These are phyloP conservation scores for Hypanus sabinus DNA, from an alignment of 2,113 vertebrate genomes.

Conservation along the genomic window DNA sequence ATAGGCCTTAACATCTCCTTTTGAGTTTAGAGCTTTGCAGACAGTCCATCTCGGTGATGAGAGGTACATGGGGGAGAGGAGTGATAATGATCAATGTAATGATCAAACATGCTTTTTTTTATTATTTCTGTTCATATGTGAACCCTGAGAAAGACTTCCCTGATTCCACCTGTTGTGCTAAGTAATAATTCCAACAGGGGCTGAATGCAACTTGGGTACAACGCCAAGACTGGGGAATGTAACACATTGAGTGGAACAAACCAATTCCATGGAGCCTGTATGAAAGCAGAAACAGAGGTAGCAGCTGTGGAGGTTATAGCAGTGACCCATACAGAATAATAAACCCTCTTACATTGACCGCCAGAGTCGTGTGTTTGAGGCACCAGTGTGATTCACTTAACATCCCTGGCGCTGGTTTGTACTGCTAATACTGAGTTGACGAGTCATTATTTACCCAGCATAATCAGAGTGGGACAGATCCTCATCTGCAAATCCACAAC, in stretches of 20 bases:
- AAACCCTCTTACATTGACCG: neutral
- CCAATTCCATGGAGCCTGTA: neutral
- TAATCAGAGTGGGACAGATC: neutral
- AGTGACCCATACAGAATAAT: neutral
- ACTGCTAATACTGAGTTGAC: neutral
- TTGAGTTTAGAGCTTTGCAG: too few species aligned
- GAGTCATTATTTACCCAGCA: neutral
- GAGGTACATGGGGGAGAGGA: neutral
- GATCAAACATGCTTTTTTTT: too few species aligned
- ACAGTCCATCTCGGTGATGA: neutral
- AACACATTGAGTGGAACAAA: neutral
- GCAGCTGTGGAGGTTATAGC: neutral
- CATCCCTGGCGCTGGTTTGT: neutral
- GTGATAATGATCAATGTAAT: neutral
- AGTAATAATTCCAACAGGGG: neutral
- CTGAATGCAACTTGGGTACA: neutral
- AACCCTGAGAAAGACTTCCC: neutral
- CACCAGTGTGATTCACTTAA: neutral
- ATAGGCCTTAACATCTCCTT: too few species aligned
- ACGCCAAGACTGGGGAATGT: constrained; percentile 29
- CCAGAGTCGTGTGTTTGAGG: neutral
- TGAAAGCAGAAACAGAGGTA: neutral
- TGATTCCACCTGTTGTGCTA: constrained; percentile 10
- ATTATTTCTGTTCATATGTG: neutral
- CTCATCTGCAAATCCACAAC: neutral